Conservation (phyloP, 2,113 vertebrate species). For the Brachypteracias leptosomus region DNA sequence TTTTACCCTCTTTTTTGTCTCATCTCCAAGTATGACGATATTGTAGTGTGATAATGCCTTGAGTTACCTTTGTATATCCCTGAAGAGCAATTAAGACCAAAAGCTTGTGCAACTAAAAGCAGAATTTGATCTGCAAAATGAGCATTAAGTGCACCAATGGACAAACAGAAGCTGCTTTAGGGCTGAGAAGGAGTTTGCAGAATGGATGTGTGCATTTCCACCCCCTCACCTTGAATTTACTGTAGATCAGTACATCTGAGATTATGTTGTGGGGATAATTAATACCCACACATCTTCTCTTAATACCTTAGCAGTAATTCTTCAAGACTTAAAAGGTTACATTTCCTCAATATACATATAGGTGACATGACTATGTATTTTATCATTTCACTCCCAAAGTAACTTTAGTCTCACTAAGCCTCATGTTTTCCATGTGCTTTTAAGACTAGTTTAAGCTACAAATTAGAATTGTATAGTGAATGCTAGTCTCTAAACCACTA, state of each 20-base stretch:
- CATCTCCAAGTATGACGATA: not conserved
- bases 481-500: not conserved
- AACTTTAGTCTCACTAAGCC: not conserved
- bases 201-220: not conserved
- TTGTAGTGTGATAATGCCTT: not conserved
- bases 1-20: not conserved
- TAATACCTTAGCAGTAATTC: not conserved
- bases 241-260: not conserved
- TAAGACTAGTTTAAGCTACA: not conserved
- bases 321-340: not conserved
- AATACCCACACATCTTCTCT: not conserved
- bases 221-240: fast-evolving
- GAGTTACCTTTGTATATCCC: not conserved
- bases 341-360: not conserved
- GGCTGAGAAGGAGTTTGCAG: not conserved
- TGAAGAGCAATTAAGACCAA: not conserved
- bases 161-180: not conserved
- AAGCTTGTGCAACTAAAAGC: not conserved
- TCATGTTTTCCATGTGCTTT: not conserved
- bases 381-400: not conserved
- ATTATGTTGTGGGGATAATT: not conserved
- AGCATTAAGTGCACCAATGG: not conserved
- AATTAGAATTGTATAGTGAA: not conserved
- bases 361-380: not conserved
- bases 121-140: not conserved